Base-by-base conservation (phyloP, 2,113 vertebrate genomes). In the Toxostoma redivivum region DNA sequence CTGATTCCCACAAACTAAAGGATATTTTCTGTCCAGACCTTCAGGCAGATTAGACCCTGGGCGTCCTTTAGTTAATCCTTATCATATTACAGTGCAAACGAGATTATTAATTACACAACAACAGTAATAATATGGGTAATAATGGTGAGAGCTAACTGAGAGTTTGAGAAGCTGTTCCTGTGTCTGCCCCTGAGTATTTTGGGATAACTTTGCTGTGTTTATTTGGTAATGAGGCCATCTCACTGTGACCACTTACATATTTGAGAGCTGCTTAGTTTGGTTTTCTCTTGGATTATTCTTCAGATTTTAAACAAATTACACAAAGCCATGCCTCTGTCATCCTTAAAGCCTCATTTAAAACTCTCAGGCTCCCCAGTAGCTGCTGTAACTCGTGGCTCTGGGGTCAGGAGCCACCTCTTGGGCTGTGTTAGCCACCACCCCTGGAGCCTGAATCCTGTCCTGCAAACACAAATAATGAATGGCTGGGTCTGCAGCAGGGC, bases 271-370 rank as follows among this genome's bases (percentile, higher is more conserved):
- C 17, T 67, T 1, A 11, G 42, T n/a, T 60, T 21, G 40, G 7
- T 16, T 58, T 84, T 65, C 50, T 57, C 24, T 57, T 38, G 13
- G 35, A 28, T 57, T 31, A 38, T 65, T 42, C n/a, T 66, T 67
- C 25, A 60, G 19, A 53, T 44, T 70, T 57, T 44, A 53, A 88
- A n/a, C 16, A 40, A 35, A 50, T 62, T 40, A 11, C 53, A 14
- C 1, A 0, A 57, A 47, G 28, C 24, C 12, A 3, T 9, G 6
- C 28, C 13, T 9, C 42, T 45, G 22, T 38, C 16, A 10, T 81
- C 20, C 44, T 72, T 27, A 33, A 28, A 82, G 37, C 9, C 44
- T 67, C n/a, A 7, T 23, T 35, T 50, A 21, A 44, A 58, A 9
- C 19, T 61, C 30, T 27, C 65, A 28, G 19, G 62, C 16, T 60